Evolutionary conservation across 2,797 vertebrate species (phyloP).

Genomic region (Cheirogaleus major): DNA sequence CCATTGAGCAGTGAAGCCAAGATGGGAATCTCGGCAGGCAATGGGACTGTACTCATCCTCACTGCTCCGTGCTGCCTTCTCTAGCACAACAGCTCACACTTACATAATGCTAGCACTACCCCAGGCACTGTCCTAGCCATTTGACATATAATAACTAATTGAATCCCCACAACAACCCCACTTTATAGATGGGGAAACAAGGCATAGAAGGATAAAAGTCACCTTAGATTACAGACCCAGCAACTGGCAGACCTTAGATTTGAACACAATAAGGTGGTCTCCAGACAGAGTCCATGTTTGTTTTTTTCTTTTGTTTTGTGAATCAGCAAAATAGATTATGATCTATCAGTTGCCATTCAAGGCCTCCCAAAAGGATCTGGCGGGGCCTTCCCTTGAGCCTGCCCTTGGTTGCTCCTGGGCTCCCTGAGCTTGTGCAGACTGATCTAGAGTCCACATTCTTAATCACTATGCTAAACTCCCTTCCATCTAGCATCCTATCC

Average conservation of each 20-base stretch:
- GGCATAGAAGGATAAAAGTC: not conserved
- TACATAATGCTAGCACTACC: not conserved
- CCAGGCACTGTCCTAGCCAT: not conserved
- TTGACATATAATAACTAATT: not conserved
- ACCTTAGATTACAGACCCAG: not conserved
- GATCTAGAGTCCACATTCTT: not conserved
- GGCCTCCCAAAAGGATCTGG: conserved; percentile 36
- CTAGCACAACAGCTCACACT: not conserved
- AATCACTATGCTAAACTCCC: not conserved
- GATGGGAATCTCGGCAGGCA: not conserved
- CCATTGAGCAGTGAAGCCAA: not conserved
- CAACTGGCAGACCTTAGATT: not conserved
- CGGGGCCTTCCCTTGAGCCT: not conserved
- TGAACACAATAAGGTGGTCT: not conserved
- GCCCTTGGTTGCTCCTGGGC: conserved; percentile 25
- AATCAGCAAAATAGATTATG: conserved; percentile 80
- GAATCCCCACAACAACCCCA: not conserved
- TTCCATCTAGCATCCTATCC: not conserved
- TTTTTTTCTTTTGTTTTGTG: conserved; percentile 38
- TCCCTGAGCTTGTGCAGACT: conserved; percentile 46
- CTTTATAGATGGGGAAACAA: not conserved
- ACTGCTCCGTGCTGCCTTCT: fast-evolving
- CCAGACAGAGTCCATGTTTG: not conserved
- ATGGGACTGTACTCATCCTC: not conserved
- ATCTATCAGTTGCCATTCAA: conserved; percentile 20